These are phyloP conservation scores for Drosophila lutescens DNA, from an alignment of 2,888 invertebrate genomes.

Conservation along the genomic window DNA sequence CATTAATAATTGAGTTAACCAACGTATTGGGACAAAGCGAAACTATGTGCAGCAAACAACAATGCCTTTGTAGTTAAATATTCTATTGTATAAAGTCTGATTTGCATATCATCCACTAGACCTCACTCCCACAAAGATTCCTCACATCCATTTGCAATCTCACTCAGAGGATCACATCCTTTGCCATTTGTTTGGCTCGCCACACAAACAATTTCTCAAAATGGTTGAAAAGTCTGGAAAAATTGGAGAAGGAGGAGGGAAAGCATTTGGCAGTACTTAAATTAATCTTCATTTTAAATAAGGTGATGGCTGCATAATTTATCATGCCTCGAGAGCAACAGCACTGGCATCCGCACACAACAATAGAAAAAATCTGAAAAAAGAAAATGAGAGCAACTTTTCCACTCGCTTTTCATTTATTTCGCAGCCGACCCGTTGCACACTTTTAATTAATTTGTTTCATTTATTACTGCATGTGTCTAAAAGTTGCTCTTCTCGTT, in stretches of 20 bases:
- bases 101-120: slow-evolving; percentile 30
- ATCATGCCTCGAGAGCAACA: slow-evolving; percentile 31
- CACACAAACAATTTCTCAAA: slow-evolving; percentile 32
- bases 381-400: slow-evolving; percentile 16
- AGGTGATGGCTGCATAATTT: slow-evolving; percentile 51
- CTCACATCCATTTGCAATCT: slow-evolving; percentile 21
- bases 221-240: not conserved
- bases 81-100: slow-evolving; percentile 12
- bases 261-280: slow-evolving; percentile 39
- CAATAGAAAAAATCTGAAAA: slow-evolving; percentile 14
- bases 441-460: slow-evolving; percentile 73
- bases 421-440: slow-evolving; percentile 52
- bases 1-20: not conserved
- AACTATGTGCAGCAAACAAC: slow-evolving; percentile 9
- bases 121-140: not conserved
- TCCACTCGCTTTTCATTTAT: slow-evolving; percentile 52
- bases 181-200: slow-evolving; percentile 26
- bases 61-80: slow-evolving; percentile 21
- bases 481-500: slow-evolving; percentile 27
- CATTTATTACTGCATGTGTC: slow-evolving; percentile 50
- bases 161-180: slow-evolving; percentile 23
- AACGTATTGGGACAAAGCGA: not conserved
- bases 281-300: slow-evolving; percentile 65
- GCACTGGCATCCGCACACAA: slow-evolving; percentile 1
- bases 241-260: not conserved